Base-by-base conservation (phyloP, 2,888 invertebrate genomes). In the Bellardia bayeri region DNA sequence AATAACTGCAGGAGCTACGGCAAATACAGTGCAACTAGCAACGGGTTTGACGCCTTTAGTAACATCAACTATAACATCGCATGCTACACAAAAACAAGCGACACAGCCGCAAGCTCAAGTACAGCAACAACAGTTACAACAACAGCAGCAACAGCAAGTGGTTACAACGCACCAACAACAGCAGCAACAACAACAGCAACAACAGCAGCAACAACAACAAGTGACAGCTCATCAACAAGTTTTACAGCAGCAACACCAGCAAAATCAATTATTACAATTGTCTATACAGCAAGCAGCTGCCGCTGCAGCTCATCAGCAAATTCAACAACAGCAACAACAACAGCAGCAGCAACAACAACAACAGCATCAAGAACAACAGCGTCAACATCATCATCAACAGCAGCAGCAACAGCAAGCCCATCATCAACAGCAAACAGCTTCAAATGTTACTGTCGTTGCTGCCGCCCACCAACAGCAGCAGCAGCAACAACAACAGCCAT, bases 1-100 rank as follows among this genome's bases (percentile, higher is more conserved):
- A 90, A 93, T 93, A 81, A 93, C 93, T 51, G 92, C 92, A 30
- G 92, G 92, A 71, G 91, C 92, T 90, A 91, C 76, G 64, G 91
- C 91, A 76, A 91, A 92, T 89, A 91, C 92, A 63, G 91, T 92
- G 54, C 92, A 92, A 89, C 76, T 93, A 81, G 90, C 93, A 61
- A 91, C 92, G 9, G 92, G 92, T 42, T 89, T 93, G 76, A 93
- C 93, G 86, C 93, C 93, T 69, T 90, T 93, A 88, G 93, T 93
- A 54, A 92, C 93, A 63, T 93, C 94, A 74, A 91, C 93, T 61
- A 92, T 93, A 85, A 93, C 94, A 90, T 93, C 94, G 89, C 93
- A 93, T 88, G 91, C 92, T 56, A 91, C 90, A 82, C 92, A 92
- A 80, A 92, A 91, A 61, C 91, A 91, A 81, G 91, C 92, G 63